Evolutionary conservation across 2,113 vertebrate species (phyloP).

Genomic region (Sarotherodon lohbergeri): DNA sequence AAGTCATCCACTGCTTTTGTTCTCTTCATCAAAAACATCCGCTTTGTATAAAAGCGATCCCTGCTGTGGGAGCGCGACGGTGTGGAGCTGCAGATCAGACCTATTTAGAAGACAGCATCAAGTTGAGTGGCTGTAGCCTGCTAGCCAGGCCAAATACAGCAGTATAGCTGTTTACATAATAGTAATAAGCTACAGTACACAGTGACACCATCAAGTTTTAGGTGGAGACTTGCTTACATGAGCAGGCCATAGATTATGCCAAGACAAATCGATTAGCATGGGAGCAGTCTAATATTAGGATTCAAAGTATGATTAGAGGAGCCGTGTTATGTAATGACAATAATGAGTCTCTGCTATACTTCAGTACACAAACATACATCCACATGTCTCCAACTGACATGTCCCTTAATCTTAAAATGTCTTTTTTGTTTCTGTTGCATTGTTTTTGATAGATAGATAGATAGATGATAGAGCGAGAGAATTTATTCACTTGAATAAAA

Average conservation of each 20-base stretch:
- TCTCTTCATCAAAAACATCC: not conserved
- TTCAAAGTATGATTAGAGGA: constrained; percentile 62
- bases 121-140: not conserved
- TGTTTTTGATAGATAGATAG: not conserved
- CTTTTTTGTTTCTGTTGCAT: not conserved
- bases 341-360: not conserved
- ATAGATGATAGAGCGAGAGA: not conserved
- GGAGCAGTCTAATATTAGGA: constrained; percentile 62
- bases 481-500: not conserved
- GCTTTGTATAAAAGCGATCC: not conserved
- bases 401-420: not conserved
- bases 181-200: constrained; percentile 15
- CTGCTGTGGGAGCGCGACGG: not conserved
- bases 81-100: constrained; percentile 16
- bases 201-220: constrained; percentile 38
- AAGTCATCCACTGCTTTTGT: not conserved
- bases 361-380: not conserved
- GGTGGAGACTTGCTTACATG: constrained; percentile 63
- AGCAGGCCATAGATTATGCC: constrained; percentile 66
- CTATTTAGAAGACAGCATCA: constrained; percentile 18
- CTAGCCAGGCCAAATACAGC: constrained; percentile 1
- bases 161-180: constrained; percentile 47
- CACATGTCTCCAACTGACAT: not conserved
- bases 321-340: constrained; percentile 42
- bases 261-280: constrained; percentile 61